Conservation (phyloP, 2,797 vertebrate species). For the Danio aesculapii region DNA sequence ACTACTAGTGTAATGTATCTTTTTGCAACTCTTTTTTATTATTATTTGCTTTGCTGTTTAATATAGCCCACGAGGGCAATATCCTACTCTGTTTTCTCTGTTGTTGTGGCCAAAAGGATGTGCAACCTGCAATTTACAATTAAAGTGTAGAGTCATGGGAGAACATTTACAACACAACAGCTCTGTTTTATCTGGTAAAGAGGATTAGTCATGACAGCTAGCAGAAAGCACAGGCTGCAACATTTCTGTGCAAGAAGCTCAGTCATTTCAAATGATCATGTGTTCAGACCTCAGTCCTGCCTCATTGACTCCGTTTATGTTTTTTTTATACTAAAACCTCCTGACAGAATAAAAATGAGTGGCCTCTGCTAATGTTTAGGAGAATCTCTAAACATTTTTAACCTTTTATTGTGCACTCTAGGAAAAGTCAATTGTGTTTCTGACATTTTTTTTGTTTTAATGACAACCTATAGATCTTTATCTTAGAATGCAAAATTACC, state of each 20-base stretch:
- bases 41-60: not conserved
- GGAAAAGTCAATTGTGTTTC: no score
- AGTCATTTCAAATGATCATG: conserved; percentile 7
- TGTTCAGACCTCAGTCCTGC: conserved; percentile 7
- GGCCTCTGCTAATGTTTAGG: not conserved
- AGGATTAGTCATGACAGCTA: conserved; percentile 37
- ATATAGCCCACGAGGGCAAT: not conserved
- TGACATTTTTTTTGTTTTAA: no score
- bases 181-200: conserved; percentile 24
- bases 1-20: no score
- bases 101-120: not conserved
- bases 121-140: conserved; percentile 17
- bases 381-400: not conserved
- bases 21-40: no score
- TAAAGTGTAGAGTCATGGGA: conserved; percentile 5
- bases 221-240: conserved; percentile 5
- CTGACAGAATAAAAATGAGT: not conserved
- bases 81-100: not conserved
- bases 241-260: conserved; percentile 1
- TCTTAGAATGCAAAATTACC: no score
- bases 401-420: no score
- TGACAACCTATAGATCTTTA: no score
- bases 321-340: not conserved
- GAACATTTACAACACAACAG: conserved; percentile 14
- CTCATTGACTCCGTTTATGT: conserved; percentile 6